Base-by-base conservation (phyloP, 1,140 invertebrate genomes). In the Aricia agestis region DNA sequence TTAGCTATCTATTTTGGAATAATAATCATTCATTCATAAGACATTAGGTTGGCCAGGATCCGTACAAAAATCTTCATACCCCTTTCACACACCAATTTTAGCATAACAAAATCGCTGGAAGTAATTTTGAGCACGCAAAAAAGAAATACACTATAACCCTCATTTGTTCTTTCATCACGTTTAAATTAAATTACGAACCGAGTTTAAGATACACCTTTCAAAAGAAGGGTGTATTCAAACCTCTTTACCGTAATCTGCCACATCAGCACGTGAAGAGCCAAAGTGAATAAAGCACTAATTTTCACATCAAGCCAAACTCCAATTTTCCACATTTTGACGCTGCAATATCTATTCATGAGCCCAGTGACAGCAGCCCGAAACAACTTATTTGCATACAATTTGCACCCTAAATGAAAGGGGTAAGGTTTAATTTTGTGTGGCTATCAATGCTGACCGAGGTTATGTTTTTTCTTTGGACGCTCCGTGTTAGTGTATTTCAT, bases 291-390 rank as follows among this genome's bases (percentile, higher is more conserved):
- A 76, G 79, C 77, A 80, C 81, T 84, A 79, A 84, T 82, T 80
- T 77, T 73, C 76, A 74, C 76, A 77, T 76, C 70, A 63, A 67
- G 66, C 73, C 71, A 72, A 79, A 74, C 70, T 83, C 76, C 78
- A 82, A 83, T 83, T 84, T 84, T 82, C 78, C 80, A 78, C 78
- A 76, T 81, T 84, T 80, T 81, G 77, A 79, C 81, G 74, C 74
- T 77, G 78, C 83, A 84, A 84, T 84, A 82, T 84, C 80, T 84
- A 84, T 84, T 84, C 83, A 84, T 84, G 83, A 84, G 83, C 72
- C 74, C 74, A 77, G 73, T 81, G 78, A 78, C 77, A 72, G 73
- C 72, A 76, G 66, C 67, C 67, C 61, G 70, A 70, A 69, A 72
- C 57, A 70, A 72, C 10, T 65, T 61, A 65, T 73, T 52, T 78